Percentiles rank a stretch among this genome's conserved stretches.
These are phyloP conservation scores for Cephus sareptanus DNA, from an alignment of 2,888 invertebrate genomes.

Conservation along the genomic window DNA sequence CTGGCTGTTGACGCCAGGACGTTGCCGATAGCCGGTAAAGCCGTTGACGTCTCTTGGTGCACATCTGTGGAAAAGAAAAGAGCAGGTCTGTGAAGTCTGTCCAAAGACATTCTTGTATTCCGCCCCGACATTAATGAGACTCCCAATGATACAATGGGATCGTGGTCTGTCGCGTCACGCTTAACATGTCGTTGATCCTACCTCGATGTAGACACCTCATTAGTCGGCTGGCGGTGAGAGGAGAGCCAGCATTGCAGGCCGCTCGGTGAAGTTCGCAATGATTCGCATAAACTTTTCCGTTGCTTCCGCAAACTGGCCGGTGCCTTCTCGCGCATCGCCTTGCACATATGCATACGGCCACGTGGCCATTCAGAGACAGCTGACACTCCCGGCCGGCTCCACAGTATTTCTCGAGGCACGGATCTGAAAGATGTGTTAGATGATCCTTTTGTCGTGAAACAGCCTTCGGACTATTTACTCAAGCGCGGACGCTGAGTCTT, in stretches of 20 bases:
- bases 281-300: slow-evolving; percentile 75
- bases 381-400: slow-evolving; percentile 75
- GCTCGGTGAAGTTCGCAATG: slow-evolving; percentile 76
- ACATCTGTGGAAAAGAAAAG: slow-evolving; percentile 36
- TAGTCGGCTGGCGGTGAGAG: slow-evolving; percentile 67
- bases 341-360: slow-evolving; percentile 73
- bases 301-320: slow-evolving; percentile 74
- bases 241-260: slow-evolving; percentile 70
- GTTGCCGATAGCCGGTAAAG: slow-evolving; percentile 37
- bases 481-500: not conserved
- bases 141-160: too few species aligned
- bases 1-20: slow-evolving; percentile 32
- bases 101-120: too few species aligned
- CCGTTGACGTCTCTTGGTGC: slow-evolving; percentile 44
- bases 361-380: slow-evolving; percentile 65
- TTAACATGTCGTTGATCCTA: not conserved
- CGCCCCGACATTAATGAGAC: too few species aligned
- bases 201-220: slow-evolving; percentile 54
- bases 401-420: slow-evolving; percentile 75
- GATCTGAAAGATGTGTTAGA: slow-evolving; percentile 66
- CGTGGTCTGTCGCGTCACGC: not conserved
- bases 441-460: not conserved
- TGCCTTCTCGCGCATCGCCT: slow-evolving; percentile 70
- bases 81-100: not conserved
- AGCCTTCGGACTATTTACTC: not conserved